Conservation (phyloP, 2,797 vertebrate species). For the Buphagus erythrorhynchus region DNA sequence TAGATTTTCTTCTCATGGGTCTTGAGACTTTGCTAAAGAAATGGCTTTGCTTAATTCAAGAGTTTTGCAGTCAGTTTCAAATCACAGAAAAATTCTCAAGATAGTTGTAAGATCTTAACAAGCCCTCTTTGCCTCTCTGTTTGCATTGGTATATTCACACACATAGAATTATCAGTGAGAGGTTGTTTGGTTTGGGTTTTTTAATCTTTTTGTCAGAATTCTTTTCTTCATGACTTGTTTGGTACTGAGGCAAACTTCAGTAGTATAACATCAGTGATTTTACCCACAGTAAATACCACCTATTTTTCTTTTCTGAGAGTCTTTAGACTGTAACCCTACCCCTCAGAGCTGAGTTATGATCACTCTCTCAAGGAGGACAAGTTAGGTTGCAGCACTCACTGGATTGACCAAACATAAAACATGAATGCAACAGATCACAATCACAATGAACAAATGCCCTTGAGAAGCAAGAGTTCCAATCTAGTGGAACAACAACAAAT, state of each 20-base stretch:
- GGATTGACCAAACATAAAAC: background rate
- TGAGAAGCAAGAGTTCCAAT: background rate
- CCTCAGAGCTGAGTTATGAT: background rate
- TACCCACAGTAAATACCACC: background rate
- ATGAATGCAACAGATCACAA: conserved; percentile 8
- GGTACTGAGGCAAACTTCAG: background rate
- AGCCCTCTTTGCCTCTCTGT: background rate
- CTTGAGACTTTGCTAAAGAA: background rate
- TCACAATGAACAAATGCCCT: conserved; percentile 15
- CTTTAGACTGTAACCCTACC: background rate
- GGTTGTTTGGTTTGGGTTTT: background rate
- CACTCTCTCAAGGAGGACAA: background rate
- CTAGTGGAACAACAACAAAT: conserved; percentile 20
- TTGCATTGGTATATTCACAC: background rate
- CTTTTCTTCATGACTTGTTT: background rate
- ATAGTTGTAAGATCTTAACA: background rate
- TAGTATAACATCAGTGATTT: background rate
- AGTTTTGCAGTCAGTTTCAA: background rate
- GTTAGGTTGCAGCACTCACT: background rate
- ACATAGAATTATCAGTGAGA: background rate
- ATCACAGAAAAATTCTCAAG: background rate
- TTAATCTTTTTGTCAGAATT: background rate
- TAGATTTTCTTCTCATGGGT: background rate
- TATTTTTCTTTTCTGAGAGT: background rate
- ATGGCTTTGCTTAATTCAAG: background rate